Conservation (phyloP, 2,888 invertebrate species). For the Apocheima hispidaria region DNA sequence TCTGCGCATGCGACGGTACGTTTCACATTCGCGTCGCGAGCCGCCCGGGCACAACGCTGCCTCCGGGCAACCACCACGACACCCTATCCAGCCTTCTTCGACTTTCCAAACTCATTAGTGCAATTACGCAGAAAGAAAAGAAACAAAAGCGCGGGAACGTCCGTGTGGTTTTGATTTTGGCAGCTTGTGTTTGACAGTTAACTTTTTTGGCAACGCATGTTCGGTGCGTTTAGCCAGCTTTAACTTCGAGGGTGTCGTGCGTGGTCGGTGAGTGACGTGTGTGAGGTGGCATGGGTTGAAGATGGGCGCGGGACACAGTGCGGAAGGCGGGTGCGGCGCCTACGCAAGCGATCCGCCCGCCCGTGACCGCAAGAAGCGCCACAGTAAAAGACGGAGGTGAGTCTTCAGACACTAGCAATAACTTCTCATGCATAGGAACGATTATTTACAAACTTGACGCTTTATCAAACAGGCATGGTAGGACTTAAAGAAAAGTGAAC, state of each 20-base stretch:
- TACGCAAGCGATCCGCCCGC: conserved; percentile 83
- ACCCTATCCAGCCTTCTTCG: conserved; percentile 53
- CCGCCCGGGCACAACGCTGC: conserved; percentile 74
- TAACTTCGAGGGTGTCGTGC: conserved; percentile 65
- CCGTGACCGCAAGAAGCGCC: conserved; percentile 71
- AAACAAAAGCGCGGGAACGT: conserved; percentile 20
- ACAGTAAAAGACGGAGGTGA: conserved; percentile 80
- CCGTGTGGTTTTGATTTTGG: conserved; percentile 4
- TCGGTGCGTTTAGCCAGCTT: conserved; percentile 40
- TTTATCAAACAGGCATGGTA: too few relatives aligned
- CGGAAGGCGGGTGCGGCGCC: conserved; percentile 80
- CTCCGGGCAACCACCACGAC: conserved; percentile 61
- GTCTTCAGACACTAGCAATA: conserved; percentile 37
- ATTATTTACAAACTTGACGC: not conserved
- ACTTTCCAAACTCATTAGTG: conserved; percentile 31
- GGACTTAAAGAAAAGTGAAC: too few relatives aligned
- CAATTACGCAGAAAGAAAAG: conserved; percentile 9
- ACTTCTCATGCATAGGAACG: too few relatives aligned
- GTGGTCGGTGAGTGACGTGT: conserved; percentile 75
- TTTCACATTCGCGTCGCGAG: conserved; percentile 80
- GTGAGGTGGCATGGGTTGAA: conserved; percentile 80
- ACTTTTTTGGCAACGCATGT: conserved; percentile 30
- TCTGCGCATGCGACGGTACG: conserved; percentile 77
- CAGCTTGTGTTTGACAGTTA: conserved; percentile 29
- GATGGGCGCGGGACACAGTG: conserved; percentile 84